Conservation (phyloP, 2,113 vertebrate genomes). For the Hystrix brachyura region DNA sequence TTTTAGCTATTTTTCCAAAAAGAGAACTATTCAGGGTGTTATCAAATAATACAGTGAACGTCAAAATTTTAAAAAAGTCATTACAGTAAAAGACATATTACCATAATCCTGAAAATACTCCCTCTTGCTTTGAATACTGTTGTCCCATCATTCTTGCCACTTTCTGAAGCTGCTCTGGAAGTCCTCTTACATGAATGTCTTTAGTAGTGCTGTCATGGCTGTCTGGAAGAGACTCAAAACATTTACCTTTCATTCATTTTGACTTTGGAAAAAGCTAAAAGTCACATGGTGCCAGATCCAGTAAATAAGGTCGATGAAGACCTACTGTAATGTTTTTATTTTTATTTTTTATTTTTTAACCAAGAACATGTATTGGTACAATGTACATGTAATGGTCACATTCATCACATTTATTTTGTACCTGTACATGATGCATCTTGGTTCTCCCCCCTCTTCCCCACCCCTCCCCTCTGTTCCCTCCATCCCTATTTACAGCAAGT, state of each 20-base stretch:
- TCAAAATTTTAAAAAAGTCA: neutral
- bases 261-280: neutral
- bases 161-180: neutral
- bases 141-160: neutral
- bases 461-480: too few species aligned
- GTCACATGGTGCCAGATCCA: neutral
- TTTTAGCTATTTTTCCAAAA: conserved; percentile 38
- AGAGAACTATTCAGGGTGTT: neutral
- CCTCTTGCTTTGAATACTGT: neutral
- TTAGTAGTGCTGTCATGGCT: neutral
- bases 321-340: neutral
- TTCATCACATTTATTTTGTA: too few species aligned
- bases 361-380: too few species aligned
- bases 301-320: neutral
- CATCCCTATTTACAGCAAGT: too few species aligned
- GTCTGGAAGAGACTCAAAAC: neutral
- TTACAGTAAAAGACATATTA: neutral
- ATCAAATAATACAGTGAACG: neutral
- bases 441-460: too few species aligned
- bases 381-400: too few species aligned
- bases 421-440: too few species aligned
- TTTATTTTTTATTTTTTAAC: too few species aligned
- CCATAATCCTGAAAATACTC: neutral
- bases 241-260: neutral
- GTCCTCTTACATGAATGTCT: neutral